phyloP scores from a whole-genome alignment of 2,888 invertebrate genomes.

The Tillus elongatus region DNA sequence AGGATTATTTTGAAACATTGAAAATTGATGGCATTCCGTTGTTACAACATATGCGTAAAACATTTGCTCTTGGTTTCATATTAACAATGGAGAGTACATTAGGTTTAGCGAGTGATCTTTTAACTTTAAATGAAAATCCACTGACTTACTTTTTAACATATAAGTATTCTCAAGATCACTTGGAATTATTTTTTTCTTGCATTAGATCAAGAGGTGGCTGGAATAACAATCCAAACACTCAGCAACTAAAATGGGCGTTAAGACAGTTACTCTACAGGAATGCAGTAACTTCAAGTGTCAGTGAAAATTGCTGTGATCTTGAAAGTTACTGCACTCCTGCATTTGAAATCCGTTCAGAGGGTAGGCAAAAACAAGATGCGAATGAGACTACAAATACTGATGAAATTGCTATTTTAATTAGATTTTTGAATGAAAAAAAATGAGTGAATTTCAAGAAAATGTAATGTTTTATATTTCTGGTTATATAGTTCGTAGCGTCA shows the following conservation, averaged over 20 bases:
- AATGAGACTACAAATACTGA: slow-evolving; percentile 4
- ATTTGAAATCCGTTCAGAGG: slow-evolving; percentile 8
- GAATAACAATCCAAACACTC: slow-evolving; percentile 18
- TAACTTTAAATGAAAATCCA: slow-evolving; percentile 10
- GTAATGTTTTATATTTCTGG: slow-evolving; percentile 6
- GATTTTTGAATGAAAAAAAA: slow-evolving; percentile 6
- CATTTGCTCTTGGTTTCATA: slow-evolving; percentile 18
- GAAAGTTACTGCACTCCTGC: slow-evolving; percentile 9
- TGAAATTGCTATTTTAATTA: slow-evolving; percentile 6
- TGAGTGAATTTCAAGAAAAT: slow-evolving; percentile 10
- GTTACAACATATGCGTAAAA: slow-evolving; percentile 13
- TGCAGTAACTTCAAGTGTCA: slow-evolving; percentile 14
- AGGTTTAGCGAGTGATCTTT: slow-evolving; percentile 10
- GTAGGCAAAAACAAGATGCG: slow-evolving; percentile 6
- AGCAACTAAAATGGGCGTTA: slow-evolving; percentile 15
- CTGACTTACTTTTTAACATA: slow-evolving; percentile 13
- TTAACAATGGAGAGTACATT: slow-evolving; percentile 9
- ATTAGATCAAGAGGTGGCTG: slow-evolving; percentile 18
- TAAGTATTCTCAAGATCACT: slow-evolving; percentile 17
- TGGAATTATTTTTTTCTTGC: slow-evolving; percentile 19
- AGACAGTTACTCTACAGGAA: slow-evolving; percentile 16
- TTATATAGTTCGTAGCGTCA: slow-evolving; percentile 5
- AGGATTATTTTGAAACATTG: slow-evolving; percentile 10
- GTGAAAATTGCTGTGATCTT: slow-evolving; percentile 14
- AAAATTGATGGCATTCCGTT: slow-evolving; percentile 12